Base-by-base conservation (phyloP, 2,113 vertebrate species). In the Melanerpes formicivorus region DNA sequence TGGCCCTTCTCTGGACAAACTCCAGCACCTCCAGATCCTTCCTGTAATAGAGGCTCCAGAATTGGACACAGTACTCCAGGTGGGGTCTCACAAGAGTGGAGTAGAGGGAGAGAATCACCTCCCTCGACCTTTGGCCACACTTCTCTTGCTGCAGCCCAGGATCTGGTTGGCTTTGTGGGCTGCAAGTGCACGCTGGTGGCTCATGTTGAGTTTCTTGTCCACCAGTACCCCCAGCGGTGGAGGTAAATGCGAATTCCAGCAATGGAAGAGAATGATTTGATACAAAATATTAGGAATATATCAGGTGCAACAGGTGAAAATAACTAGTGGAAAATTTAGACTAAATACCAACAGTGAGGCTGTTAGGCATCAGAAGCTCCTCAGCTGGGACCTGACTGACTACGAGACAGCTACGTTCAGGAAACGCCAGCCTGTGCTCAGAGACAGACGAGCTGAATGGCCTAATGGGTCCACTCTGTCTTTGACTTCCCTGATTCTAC, bases 321-420 rank as follows among this genome's bases (percentile, higher is more conserved):
- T 19, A 78, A 19, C 29, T 21, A 77, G 10, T 10, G 18, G 22
- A 52, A 67, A 23, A 85, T 34, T 34, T 27, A 13, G 62, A 22
- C 18, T 50, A 56, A 72, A 21, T 44, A 52, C 58, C 30, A 52
- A 15, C 8, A 9, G 30, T 3, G 1, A 63, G 37, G 7, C 27
- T 40, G 11, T 18, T 54, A 52, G 72, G 34, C n/a, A 84, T 50
- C 59, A 67, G 64, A 80, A 90, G 18, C 11, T 72, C 69, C 62
- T 65, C 65, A 67, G 60, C 40, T 75, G 42, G 27, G 69, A 64
- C 69, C 40, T 3, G 2, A 14, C 22, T 5, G 0, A 27, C 3
- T 1, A 30, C 0, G 2, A 50, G 60, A n/a, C 52, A 40, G 19
- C 17, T 30, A 5, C 0, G 0, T 26, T 74, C 74, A 65, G 54